phyloP scores from a whole-genome alignment of 2,797 vertebrate genomes.

The Phataginus tetradactyla region DNA sequence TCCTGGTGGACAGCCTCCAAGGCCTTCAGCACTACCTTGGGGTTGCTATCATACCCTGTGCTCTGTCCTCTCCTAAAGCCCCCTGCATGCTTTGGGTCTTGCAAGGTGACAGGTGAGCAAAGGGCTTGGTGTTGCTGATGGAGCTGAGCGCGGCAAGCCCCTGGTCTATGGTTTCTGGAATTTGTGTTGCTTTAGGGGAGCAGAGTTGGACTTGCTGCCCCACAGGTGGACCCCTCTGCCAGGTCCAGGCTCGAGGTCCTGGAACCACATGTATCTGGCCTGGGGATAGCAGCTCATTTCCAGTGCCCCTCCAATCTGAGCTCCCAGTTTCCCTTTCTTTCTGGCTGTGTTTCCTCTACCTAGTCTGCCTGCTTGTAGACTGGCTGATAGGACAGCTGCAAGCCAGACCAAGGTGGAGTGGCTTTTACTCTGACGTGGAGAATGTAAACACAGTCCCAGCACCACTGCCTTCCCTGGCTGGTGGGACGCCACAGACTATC shows the following conservation, averaged over 20 bases:
- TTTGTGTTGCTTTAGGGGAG: not conserved
- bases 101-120: not conserved
- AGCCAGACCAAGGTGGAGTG: not conserved
- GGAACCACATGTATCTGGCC: not conserved
- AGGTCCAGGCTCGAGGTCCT: not conserved
- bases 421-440: not conserved
- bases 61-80: not conserved
- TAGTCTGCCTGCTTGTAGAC: not conserved
- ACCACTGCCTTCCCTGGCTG: not conserved
- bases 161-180: not conserved
- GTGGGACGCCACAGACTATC: not conserved
- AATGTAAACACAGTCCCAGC: rapidly evolving
- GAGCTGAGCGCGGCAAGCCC: not conserved
- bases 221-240: not conserved
- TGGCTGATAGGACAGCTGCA: not conserved
- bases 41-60: not conserved
- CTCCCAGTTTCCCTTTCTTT: not conserved
- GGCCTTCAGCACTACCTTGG: not conserved
- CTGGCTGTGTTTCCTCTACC: rapidly evolving
- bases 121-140: not conserved
- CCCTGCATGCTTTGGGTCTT: not conserved
- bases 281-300: not conserved
- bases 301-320: not conserved
- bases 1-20: not conserved
- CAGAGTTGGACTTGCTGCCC: not conserved